Base-by-base conservation (phyloP, 2,888 invertebrate genomes). In the Drosophila melanosoma region DNA sequence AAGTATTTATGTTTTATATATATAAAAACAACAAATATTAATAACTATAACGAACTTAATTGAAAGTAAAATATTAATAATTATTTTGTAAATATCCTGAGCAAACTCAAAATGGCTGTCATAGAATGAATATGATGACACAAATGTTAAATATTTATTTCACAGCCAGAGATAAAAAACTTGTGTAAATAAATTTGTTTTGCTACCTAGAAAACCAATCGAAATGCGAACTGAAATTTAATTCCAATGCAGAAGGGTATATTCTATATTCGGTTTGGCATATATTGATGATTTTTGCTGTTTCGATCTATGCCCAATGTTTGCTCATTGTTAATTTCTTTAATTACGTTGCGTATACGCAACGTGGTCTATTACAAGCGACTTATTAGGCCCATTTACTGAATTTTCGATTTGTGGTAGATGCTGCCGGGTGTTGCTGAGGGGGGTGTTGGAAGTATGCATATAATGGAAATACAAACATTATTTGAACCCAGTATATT, bases 401-500 rank as follows among this genome's bases (percentile, higher is more conserved):
- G 63, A n/a, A n/a, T 49, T 54, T 32, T 29, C 52, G 35, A 49
- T 26, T 32, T 26, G 57, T 32, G 42, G 17, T 17, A n/a, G 6
- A 15, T 10, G 49, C 10, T 12, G 23, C 10, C 1, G 36, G 23
- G 6, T 10, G 1, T 0, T 1, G n/a, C n/a, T n/a, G 5, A 11
- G 33, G 35, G 3, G 5, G 3, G 33, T 33, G 17, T 11, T 6
- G 45, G 20, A 2, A 23, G n/a, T 29, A 4, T 45, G 20, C 45
- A 45, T 45, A 4, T 11, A 29, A 32, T 32, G 15, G 15, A 8
- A 12, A 40, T 20, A 32, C 38, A 32, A 15, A 17, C 38, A 23
- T 32, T 62, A 53, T 12, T 45, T 52, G 32, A 53, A 23, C 11
- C 49, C 53, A 85, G 78, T 79, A 58, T 45, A 81, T 82, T 79